Conservation (phyloP, 2,888 invertebrate species). For the Microplitis deprimator region DNA sequence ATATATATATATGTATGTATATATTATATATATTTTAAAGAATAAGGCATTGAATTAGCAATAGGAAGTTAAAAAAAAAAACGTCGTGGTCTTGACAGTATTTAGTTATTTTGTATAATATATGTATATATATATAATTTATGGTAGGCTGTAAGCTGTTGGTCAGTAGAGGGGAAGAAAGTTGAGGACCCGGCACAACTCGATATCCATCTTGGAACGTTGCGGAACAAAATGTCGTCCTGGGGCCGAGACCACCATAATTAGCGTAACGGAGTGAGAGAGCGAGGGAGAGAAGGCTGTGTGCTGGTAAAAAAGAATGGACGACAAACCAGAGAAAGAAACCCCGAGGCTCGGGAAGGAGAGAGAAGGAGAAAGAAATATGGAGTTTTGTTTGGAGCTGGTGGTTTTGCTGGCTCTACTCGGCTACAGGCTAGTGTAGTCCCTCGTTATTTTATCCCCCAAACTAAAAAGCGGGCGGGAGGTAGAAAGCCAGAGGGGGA, state of each 20-base stretch:
- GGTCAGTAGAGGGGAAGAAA: conserved; percentile 38
- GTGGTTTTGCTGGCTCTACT: neutral
- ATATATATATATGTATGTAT: conserved; percentile 21
- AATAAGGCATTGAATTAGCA: conserved; percentile 16
- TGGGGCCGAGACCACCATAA: conserved; percentile 66
- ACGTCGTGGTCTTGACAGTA: too few relatives aligned
- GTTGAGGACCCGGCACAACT: conserved; percentile 33
- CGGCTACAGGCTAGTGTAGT: too few relatives aligned
- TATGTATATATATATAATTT: neutral
- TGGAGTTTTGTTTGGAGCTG: neutral
- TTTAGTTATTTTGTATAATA: neutral
- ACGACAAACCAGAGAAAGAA: neutral
- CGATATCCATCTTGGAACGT: conserved; percentile 64
- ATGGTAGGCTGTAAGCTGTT: conserved; percentile 27
- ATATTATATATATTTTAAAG: neutral
- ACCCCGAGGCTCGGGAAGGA: conserved; percentile 33
- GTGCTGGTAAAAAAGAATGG: neutral
- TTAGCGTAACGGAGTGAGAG: conserved; percentile 58
- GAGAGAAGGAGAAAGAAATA: conserved; percentile 47
- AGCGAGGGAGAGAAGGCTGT: neutral
- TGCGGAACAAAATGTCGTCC: conserved; percentile 70
- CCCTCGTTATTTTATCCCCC: neutral
- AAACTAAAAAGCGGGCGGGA: conserved; percentile 33
- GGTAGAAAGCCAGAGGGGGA: conserved; percentile 36
- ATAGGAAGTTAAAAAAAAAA: neutral